Percentiles rank a stretch among this genome's conserved stretches.
phyloP scores from a whole-genome alignment of 2,888 invertebrate genomes.

The Drosophila neonasuta region DNA sequence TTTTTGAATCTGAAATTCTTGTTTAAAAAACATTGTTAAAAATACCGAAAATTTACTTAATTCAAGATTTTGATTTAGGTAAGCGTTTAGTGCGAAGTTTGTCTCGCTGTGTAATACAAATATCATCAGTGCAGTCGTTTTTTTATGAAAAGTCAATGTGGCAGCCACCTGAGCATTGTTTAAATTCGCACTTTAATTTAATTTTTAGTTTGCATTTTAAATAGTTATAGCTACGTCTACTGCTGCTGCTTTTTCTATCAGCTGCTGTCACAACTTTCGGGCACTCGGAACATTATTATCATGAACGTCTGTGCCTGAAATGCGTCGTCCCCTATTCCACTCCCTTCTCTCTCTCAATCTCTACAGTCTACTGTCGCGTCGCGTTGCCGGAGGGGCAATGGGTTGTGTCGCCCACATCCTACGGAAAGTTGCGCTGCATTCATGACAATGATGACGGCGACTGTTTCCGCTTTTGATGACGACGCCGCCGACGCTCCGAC shows the following conservation, averaged over 20 bases:
- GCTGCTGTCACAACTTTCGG: slow-evolving; percentile 51
- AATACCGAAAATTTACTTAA: too few species aligned
- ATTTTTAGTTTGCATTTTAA: slow-evolving; percentile 16
- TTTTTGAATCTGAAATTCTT: too few species aligned
- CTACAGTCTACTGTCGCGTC: slow-evolving; percentile 46
- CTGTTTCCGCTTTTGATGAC: slow-evolving; percentile 70
- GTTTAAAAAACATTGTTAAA: too few species aligned
- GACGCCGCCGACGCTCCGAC: slow-evolving; percentile 17
- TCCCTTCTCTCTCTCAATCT: slow-evolving; percentile 6
- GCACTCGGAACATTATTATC: slow-evolving; percentile 64
- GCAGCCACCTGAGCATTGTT: not conserved
- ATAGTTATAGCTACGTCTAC: slow-evolving; percentile 2
- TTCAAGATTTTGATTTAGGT: too few species aligned
- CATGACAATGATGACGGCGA: slow-evolving; percentile 72
- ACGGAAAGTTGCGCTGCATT: slow-evolving; percentile 60
- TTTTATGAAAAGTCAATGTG: not conserved
- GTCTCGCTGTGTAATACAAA: slow-evolving; percentile 23
- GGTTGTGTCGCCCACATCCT: slow-evolving; percentile 31
- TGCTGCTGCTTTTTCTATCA: not conserved
- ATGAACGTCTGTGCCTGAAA: slow-evolving; percentile 57
- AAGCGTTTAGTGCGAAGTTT: too few species aligned
- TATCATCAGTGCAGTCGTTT: slow-evolving; percentile 3
- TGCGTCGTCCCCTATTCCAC: slow-evolving; percentile 23
- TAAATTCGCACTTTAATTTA: not conserved
- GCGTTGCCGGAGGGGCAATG: slow-evolving; percentile 55